Evolutionary conservation across 2,797 vertebrate species (phyloP), one percentile per base, ranked within the genome.

Genomic region (Taeniopygia guttata): DNA sequence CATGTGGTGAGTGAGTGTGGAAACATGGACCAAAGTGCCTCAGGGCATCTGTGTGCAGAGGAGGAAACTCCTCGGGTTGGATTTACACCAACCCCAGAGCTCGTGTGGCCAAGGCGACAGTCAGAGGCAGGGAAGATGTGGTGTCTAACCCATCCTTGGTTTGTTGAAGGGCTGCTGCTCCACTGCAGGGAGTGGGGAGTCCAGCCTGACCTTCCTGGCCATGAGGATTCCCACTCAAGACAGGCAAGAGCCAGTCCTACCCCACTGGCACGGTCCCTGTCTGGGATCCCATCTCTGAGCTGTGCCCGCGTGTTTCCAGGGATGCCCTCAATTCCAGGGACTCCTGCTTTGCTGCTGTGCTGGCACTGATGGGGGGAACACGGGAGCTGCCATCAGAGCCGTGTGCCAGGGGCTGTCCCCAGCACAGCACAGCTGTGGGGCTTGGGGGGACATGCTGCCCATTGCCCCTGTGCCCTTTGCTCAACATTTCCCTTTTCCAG

Each of bases 251-350:
- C 54, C 62, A 32, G 13, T 16, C 54, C 45, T 68, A n/a, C 9
- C 49, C 19, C 0, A 0, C 55, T 19, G 36, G 22, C 13, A 6
- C 0, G 0, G 5, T 75, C 18, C 17, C 26, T 1, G 0, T 17
- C 49, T 42, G 67, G 34, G 23, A 25, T 25, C 4, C 13, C 17
- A 0, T 25, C 51, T 1, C 64, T 43, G 77, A 15, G 0, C 75
- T 68, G 46, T 77, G 74, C 48, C 54, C 10, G 0, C 0, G n/a
- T 30, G 15, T 48, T 58, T 43, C 42, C 2, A 0, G 26, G 36
- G 19, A n/a, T 46, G 29, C 42, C 21, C 62, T 12, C 17, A 13
- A 13, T 46, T 27, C 73, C 72, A 32, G 58, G 29, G 21, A 10
- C 20, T 64, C 51, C 7, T 63, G 38, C 29, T 63, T 45, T 48